Conservation (phyloP, 1,140 invertebrate genomes). For the Neuroterus valhalla region DNA sequence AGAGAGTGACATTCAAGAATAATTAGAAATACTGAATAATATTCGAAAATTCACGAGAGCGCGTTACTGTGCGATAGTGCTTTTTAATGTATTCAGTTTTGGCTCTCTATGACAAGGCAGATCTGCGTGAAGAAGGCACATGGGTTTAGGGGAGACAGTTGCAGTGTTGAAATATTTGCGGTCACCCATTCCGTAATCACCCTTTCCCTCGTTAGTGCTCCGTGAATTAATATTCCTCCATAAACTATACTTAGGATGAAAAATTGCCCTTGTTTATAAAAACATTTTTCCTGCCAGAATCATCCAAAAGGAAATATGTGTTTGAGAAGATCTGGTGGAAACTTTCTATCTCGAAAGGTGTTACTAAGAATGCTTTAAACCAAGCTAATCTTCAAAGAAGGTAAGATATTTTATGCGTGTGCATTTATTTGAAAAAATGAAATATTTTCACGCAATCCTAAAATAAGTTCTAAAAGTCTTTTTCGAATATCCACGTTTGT, state of each 20-base stretch:
- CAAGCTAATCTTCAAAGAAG: no score
- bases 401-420: neutral
- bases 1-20: neutral
- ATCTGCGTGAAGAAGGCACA: constrained; percentile 13
- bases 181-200: constrained; percentile 21
- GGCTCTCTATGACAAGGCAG: neutral
- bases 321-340: no score
- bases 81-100: constrained; percentile 27
- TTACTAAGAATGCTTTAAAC: no score
- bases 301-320: no score
- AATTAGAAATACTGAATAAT: constrained; percentile 21
- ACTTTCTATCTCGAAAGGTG: no score
- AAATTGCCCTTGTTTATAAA: constrained; percentile 11
- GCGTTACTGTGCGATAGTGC: constrained; percentile 19
- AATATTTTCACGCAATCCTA: constrained; percentile 1
- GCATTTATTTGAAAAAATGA: neutral
- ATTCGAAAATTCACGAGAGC: constrained; percentile 7
- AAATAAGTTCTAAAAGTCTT: constrained; percentile 18
- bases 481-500: constrained; percentile 8
- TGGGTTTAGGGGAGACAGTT: neutral
- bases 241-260: neutral
- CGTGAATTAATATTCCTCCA: constrained; percentile 23
- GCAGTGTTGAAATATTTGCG: constrained; percentile 30
- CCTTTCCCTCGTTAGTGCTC: constrained; percentile 17
- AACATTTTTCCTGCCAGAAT: neutral